Evolutionary conservation across 1,140 invertebrate species (phyloP).

Genomic region (Nephila pilipes): DNA sequence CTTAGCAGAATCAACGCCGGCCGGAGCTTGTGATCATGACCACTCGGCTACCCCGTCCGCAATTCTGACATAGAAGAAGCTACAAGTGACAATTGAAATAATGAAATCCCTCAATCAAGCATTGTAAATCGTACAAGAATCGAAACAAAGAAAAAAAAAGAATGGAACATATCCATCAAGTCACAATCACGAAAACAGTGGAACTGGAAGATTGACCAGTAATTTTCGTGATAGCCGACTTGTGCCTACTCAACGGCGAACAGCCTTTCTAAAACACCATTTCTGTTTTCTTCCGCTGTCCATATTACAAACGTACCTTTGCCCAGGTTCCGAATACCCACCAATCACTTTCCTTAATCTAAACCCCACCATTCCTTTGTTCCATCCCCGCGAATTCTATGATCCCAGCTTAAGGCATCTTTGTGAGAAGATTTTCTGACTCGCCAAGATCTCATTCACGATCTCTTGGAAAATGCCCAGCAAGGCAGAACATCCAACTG

Average conservation of each 20-base stretch:
- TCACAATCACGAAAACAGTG: not conserved
- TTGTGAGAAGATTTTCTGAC: not conserved
- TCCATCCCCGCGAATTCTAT: not conserved
- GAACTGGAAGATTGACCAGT: not conserved
- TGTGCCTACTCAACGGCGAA: not conserved
- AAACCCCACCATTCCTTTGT: not conserved
- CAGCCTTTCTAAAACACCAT: conserved; percentile 1
- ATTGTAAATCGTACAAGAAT: not conserved
- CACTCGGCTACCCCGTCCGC: too few species aligned
- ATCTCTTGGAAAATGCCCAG: not conserved
- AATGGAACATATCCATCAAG: not conserved
- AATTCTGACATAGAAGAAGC: too few species aligned
- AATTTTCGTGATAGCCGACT: conserved; percentile 1
- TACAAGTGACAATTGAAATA: not conserved
- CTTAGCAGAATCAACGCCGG: too few species aligned
- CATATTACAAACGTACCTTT: not conserved
- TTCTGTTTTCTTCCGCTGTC: not conserved
- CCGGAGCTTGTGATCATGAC: too few species aligned
- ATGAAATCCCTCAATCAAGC: not conserved
- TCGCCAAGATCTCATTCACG: not conserved
- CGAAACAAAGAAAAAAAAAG: not conserved
- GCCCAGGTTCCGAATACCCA: not conserved
- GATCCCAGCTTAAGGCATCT: not conserved
- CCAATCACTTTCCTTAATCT: conserved; percentile 18
- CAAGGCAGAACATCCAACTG: conserved; percentile 10